phyloP scores from a whole-genome alignment of 2,888 invertebrate species.

The Agrochola litura region DNA sequence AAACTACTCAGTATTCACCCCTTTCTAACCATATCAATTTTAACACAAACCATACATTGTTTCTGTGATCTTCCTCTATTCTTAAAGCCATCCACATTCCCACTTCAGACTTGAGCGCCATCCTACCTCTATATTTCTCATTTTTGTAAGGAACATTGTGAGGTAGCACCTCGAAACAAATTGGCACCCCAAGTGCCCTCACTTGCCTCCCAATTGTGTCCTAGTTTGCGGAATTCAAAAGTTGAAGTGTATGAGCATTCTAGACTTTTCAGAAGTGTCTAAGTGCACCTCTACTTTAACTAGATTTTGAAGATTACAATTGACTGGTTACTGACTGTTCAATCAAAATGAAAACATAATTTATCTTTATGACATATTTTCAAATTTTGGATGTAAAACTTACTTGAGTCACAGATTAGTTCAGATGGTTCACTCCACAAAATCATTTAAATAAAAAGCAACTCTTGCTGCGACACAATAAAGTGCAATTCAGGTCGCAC shows the following conservation, averaged over 20 bases:
- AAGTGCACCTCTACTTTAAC: background rate
- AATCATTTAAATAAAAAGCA: too few species aligned
- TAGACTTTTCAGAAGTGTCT: background rate
- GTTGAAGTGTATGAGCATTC: background rate
- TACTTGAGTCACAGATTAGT: too few species aligned
- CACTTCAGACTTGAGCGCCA: background rate
- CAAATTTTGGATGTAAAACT: too few species aligned
- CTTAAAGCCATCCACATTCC: background rate
- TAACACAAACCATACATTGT: too few species aligned
- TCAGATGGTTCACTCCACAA: too few species aligned
- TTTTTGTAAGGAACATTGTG: background rate
- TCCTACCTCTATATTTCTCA: too few species aligned
- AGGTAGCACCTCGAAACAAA: conserved; percentile 11
- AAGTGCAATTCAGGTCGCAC: too few species aligned
- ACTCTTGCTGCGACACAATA: too few species aligned
- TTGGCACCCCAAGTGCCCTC: conserved; percentile 15
- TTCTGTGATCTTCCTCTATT: background rate
- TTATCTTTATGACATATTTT: too few species aligned
- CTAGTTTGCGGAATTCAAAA: conserved; percentile 13
- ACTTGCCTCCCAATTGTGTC: conserved; percentile 17
- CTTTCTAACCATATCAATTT: too few species aligned
- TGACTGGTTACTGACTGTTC: background rate
- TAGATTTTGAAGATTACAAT: background rate
- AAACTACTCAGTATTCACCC: background rate
- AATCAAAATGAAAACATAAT: too few species aligned